These are phyloP conservation scores for Naso thynnoides DNA, from an alignment of 2,797 vertebrate species.

Conservation along the genomic window DNA sequence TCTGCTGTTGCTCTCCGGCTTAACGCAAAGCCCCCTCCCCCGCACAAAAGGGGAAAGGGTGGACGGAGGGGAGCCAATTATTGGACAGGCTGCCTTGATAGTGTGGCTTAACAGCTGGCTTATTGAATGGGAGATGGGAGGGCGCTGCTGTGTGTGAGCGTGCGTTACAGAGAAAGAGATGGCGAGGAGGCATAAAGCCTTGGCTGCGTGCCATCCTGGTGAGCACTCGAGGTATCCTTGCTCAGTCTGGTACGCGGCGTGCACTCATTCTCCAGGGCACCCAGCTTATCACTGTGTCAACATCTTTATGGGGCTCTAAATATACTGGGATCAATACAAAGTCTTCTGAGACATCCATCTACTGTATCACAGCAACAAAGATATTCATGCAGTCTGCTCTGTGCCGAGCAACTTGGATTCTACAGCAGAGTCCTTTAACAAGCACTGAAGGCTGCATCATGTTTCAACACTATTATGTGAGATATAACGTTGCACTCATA, in stretches of 20 bases:
- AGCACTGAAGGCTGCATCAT: constrained; percentile 27
- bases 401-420: constrained; percentile 37
- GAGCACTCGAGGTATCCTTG: constrained; percentile 55
- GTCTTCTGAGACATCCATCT: constrained; percentile 72
- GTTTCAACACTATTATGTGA: constrained; percentile 25
- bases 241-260: constrained; percentile 50
- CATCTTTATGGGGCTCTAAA: constrained; percentile 81
- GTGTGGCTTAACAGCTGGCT: constrained; percentile 85
- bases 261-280: constrained; percentile 66
- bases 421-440: constrained; percentile 28
- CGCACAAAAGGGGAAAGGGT: constrained; percentile 73
- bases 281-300: constrained; percentile 79
- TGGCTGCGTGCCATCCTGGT: constrained; percentile 64
- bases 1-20: constrained; percentile 80
- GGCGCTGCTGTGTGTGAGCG: constrained; percentile 35
- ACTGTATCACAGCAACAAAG: constrained; percentile 73
- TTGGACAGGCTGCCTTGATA: constrained; percentile 87
- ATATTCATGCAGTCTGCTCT: constrained; percentile 61
- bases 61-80: constrained; percentile 82
- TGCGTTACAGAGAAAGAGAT: constrained; percentile 50
- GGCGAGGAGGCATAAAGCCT: constrained; percentile 64
- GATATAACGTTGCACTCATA: constrained; percentile 1
- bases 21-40: constrained; percentile 66
- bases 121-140: constrained; percentile 82
- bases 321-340: constrained; percentile 76